phyloP scores from a whole-genome alignment of 2,113 vertebrate species.

The Uria aalge region DNA sequence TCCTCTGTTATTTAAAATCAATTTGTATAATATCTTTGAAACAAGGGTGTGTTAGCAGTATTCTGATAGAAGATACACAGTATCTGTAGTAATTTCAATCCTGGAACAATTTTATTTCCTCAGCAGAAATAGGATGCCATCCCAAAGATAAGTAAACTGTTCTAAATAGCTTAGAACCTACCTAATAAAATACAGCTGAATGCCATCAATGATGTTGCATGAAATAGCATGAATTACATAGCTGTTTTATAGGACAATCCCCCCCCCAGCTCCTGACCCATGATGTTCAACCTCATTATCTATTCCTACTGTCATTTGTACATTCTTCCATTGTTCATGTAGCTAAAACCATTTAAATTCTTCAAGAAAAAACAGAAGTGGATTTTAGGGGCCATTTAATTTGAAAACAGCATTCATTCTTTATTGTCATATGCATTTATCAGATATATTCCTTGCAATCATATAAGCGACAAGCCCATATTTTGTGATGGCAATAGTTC shows the following conservation, averaged over 20 bases:
- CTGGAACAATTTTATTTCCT: constrained; percentile 4
- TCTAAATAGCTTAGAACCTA: not conserved
- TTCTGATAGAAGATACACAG: not conserved
- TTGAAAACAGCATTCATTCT: not conserved
- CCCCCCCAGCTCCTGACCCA: no score
- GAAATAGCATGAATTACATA: constrained; percentile 24
- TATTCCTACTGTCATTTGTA: not conserved
- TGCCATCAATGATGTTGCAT: not conserved
- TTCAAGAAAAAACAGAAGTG: not conserved
- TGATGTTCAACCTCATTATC: not conserved
- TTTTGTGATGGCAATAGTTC: not conserved
- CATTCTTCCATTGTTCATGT: not conserved
- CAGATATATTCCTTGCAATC: not conserved
- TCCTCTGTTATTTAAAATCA: not conserved
- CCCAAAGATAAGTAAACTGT: not conserved
- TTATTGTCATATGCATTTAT: not conserved
- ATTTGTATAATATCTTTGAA: constrained; percentile 32
- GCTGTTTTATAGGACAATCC: not conserved
- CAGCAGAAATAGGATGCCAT: constrained; percentile 29
- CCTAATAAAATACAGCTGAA: not conserved
- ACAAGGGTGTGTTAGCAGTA: not conserved
- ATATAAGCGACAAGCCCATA: not conserved
- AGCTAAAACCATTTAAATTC: not conserved
- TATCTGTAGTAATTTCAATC: constrained; percentile 27
- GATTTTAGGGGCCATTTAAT: not conserved